Conservation (phyloP, 1,140 invertebrate species). For the Acyrthosiphon pisum region DNA sequence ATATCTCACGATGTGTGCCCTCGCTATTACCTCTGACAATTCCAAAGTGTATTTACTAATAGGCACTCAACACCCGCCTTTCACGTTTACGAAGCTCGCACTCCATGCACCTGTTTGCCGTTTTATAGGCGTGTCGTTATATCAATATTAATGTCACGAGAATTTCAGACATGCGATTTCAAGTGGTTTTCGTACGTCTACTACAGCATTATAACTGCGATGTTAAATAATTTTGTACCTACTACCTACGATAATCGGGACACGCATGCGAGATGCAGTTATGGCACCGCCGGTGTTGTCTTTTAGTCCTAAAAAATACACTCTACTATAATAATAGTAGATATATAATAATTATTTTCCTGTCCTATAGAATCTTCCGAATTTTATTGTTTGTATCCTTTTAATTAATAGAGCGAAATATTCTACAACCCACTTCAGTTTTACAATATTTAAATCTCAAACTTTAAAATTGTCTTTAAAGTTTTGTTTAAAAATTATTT, state of each 20-base stretch:
- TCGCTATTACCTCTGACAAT: constrained; percentile 14
- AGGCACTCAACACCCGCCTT: not conserved
- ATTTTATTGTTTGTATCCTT: not conserved
- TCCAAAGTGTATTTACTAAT: constrained; percentile 1
- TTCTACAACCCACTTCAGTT: not conserved
- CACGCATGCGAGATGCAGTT: not conserved
- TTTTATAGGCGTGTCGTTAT: constrained; percentile 1
- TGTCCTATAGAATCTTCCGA: not conserved
- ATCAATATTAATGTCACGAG: not conserved
- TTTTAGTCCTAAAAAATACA: not conserved
- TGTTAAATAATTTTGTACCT: not conserved
- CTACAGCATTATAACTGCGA: not conserved
- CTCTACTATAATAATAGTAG: no score
- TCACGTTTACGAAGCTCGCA: not conserved
- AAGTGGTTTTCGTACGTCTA: not conserved
- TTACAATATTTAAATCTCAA: not conserved
- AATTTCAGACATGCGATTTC: not conserved
- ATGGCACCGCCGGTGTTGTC: no score
- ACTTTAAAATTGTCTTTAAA: not conserved
- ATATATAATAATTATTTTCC: not conserved
- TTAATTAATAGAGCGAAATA: not conserved
- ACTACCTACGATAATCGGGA: not conserved
- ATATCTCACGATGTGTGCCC: not conserved
- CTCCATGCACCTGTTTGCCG: not conserved
- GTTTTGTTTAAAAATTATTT: not conserved